Evolutionary conservation across 2,888 invertebrate species (phyloP).

Genomic region (Balanococcus diminutus): DNA sequence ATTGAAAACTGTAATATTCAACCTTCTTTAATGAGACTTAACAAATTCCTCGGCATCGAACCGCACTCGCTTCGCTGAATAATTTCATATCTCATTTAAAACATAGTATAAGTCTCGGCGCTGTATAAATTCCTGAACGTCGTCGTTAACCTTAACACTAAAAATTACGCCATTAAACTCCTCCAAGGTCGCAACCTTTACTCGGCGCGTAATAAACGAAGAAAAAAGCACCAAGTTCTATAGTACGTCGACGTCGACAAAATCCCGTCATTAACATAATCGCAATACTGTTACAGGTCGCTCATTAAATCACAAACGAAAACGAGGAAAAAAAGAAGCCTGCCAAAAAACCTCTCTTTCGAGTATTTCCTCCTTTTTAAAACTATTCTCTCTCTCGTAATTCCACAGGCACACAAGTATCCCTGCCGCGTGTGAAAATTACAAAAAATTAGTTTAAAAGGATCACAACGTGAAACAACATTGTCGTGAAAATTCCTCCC

Average conservation of each 20-base stretch:
- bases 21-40: too few species aligned
- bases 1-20: too few species aligned
- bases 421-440: not conserved
- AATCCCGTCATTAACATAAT: not conserved
- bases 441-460: constrained; percentile 13
- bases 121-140: not conserved
- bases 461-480: constrained; percentile 6
- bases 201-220: not conserved
- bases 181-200: not conserved
- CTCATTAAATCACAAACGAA: constrained; percentile 8
- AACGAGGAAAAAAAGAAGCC: not conserved
- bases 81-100: not conserved
- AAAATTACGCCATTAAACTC: not conserved
- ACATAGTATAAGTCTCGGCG: not conserved
- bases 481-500: not conserved
- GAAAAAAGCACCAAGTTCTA: not conserved
- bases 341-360: not conserved
- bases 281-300: not conserved
- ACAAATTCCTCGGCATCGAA: not conserved
- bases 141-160: not conserved
- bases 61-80: not conserved
- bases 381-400: not conserved
- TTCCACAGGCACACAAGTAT: not conserved
- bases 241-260: not conserved
- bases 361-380: not conserved